Conservation (phyloP, 1,140 invertebrate species). For the Patella vulgata region DNA sequence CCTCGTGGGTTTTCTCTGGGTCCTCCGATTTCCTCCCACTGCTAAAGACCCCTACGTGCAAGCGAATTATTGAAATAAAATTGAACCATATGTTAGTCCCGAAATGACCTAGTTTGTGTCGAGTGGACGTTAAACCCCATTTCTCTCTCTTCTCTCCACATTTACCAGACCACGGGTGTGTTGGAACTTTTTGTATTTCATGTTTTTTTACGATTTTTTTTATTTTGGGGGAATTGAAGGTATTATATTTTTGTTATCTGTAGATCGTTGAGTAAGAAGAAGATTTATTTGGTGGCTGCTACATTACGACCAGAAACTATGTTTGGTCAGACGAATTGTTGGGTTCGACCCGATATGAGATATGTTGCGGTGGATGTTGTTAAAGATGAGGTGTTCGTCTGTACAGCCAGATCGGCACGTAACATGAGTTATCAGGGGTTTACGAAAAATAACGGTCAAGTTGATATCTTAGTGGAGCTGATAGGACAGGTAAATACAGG, state of each 20-base stretch:
- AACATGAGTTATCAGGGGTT: constrained; percentile 98
- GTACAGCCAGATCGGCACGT: constrained; percentile 84
- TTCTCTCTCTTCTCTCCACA: too few relatives aligned
- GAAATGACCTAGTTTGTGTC: too few relatives aligned
- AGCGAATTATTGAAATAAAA: too few relatives aligned
- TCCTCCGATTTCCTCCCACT: too few relatives aligned
- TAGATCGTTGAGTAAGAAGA: constrained; percentile 45
- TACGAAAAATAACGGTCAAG: constrained; percentile 81
- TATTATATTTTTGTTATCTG: neutral
- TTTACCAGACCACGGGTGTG: too few relatives aligned
- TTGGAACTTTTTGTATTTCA: too few relatives aligned
- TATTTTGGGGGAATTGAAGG: too few relatives aligned
- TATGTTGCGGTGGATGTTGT: constrained; percentile 85
- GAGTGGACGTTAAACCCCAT: too few relatives aligned
- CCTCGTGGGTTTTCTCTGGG: too few relatives aligned
- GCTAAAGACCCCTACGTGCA: too few relatives aligned
- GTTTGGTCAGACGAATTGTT: constrained; percentile 99
- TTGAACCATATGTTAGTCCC: too few relatives aligned
- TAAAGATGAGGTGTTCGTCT: constrained; percentile 83
- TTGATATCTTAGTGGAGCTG: constrained; percentile 77
- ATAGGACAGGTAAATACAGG: constrained; percentile 74
- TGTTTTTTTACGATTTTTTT: too few relatives aligned
- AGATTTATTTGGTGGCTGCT: constrained; percentile 92
- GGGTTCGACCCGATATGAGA: constrained; percentile 94
- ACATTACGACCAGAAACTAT: constrained; percentile 98